A percentile compares a stretch with the other conserved stretches of the same genome.
phyloP scores from a whole-genome alignment of 2,888 invertebrate species.

The Acronicta aceris region DNA sequence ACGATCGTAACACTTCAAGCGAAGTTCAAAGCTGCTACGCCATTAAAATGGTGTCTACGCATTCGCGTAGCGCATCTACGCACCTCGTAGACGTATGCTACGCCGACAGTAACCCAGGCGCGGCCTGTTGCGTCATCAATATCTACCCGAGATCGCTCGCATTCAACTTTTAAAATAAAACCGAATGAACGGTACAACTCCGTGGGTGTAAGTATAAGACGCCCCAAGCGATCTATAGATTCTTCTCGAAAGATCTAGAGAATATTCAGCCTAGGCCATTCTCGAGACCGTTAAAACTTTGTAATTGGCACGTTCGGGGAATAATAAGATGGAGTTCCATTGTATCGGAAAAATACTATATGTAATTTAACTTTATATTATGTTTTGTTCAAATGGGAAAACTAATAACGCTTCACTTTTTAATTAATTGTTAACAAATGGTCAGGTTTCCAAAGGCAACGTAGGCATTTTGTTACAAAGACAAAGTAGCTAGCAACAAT shows the following conservation, averaged over 20 bases:
- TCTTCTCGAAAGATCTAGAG: constrained; percentile 28
- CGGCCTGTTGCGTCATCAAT: constrained; percentile 27
- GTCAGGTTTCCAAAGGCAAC: constrained; percentile 2
- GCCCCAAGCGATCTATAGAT: constrained; percentile 11
- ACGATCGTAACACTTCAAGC: not conserved
- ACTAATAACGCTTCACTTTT: constrained; percentile 9
- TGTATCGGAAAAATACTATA: not conserved
- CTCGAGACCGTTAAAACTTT: constrained; percentile 37
- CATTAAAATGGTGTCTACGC: constrained; percentile 24
- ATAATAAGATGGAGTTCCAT: constrained; percentile 17
- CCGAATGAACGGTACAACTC: constrained; percentile 15
- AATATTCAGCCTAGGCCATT: constrained; percentile 25
- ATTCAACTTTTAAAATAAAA: constrained; percentile 29
- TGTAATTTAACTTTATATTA: constrained; percentile 1
- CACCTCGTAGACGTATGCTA: constrained; percentile 58
- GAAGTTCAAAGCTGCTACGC: constrained; percentile 1
- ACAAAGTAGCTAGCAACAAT: constrained; percentile 1
- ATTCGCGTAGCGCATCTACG: constrained; percentile 60
- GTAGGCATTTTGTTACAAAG: constrained; percentile 9
- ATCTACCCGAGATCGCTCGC: constrained; percentile 13
- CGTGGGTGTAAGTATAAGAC: constrained; percentile 22
- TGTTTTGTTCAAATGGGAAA: constrained; percentile 10
- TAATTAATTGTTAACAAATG: constrained; percentile 6
- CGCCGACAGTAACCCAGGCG: constrained; percentile 39
- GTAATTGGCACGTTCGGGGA: constrained; percentile 27